Base-by-base conservation (phyloP, 2,888 invertebrate species). In the Diarsia dahlii region DNA sequence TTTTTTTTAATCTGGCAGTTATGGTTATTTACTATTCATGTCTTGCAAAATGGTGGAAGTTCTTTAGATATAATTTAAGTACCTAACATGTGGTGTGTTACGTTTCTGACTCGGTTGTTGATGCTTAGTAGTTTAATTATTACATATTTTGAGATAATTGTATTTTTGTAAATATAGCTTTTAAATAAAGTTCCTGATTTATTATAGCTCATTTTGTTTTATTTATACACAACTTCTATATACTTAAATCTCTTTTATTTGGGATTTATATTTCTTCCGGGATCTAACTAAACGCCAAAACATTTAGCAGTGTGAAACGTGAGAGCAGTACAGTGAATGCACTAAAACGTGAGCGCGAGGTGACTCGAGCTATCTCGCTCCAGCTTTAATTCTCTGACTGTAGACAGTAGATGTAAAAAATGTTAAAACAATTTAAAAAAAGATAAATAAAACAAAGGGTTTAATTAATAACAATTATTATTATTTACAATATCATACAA, bases 101-200 rank as follows among this genome's bases (percentile, higher is more conserved):
- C 76, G 75, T 84, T 86, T 89, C 88, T 82, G 87, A 89, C 84
- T 90, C 88, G 93, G 91, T 94, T 94, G 93, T 94, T 94, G 88
- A 92, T 89, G 90, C 90, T 93, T 90, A 89, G 87, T 91, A 89
- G 85, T 89, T 88, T 91, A 89, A 91, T 93, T 91, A 88, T 90
- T 90, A 87, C 88, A 89, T 95, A 95, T 96, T 96, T 95, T 94
- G 95, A 94, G 93, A 95, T 93, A 71, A 92, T 92, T 95, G 94
- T 95, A 95, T 95, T 94, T 95, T 94, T 96, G 96, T 96, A 96
- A 93, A 96, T 96, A 95, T 95, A 93, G 92, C 89, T 91, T 88
- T 84, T 94, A 94, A 96, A 95, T 95, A 96, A 96, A 96, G 96
- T 96, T 96, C 96, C 96, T 96, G 95, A 94, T 94, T 95, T 95